A percentile compares a stretch with the other conserved stretches of the same genome.
Conservation (phyloP, 2,888 invertebrate genomes). For the Apamea anceps region DNA sequence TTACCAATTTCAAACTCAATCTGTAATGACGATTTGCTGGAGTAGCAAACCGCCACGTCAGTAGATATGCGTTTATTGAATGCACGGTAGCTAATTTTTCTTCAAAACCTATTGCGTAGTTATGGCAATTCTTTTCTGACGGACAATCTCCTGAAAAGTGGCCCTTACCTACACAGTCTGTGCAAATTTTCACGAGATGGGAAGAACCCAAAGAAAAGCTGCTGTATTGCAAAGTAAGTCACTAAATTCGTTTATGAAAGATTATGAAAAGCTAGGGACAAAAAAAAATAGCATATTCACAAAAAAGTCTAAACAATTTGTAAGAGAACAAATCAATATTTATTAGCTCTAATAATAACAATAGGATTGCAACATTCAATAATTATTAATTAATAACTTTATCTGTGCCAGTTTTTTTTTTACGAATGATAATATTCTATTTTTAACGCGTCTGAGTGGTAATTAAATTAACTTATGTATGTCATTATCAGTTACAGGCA, state of each 20-base stretch:
- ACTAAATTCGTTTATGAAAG: too few relatives aligned
- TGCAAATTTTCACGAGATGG: not conserved
- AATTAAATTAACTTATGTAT: slow-evolving; percentile 2
- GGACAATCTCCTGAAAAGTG: not conserved
- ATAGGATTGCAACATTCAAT: slow-evolving; percentile 11
- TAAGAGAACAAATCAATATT: not conserved
- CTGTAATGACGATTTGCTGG: slow-evolving; percentile 7
- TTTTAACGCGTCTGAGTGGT: slow-evolving; percentile 15
- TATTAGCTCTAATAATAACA: not conserved
- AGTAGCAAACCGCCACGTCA: not conserved
- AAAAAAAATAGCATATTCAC: not conserved
- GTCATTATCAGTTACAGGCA: slow-evolving; percentile 25
- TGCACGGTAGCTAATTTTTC: not conserved
- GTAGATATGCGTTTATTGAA: not conserved
- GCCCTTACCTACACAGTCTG: not conserved
- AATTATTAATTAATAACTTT: slow-evolving; percentile 14
- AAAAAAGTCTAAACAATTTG: not conserved
- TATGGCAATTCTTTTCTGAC: not conserved
- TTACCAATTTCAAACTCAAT: slow-evolving; percentile 36
- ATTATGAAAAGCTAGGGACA: not conserved
- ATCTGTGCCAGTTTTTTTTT: slow-evolving; percentile 20
- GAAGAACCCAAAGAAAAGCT: too few relatives aligned
- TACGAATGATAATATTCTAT: slow-evolving; percentile 24
- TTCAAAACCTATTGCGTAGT: not conserved
- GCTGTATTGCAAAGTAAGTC: not conserved